Base-by-base conservation (phyloP, 2,113 vertebrate genomes). In the Gnathonemus longibarbis region DNA sequence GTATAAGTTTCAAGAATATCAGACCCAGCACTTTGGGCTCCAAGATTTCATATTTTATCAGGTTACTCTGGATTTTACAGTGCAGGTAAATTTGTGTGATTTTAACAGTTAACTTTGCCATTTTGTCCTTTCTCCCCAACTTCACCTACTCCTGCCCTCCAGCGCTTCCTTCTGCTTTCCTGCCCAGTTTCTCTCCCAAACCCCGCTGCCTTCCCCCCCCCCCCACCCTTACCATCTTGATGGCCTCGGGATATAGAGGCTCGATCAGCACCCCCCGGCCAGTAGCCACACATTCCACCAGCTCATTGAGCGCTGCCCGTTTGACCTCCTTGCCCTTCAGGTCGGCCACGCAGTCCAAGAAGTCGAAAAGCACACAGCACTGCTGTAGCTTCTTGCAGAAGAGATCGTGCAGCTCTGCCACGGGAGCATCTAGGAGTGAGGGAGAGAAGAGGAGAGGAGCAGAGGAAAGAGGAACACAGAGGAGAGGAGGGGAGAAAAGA, bases 281-380 rank as follows among this genome's bases (percentile, higher is more conserved):
- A 2, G 97, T 97, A 91, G 97, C 97, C 93, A 98, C 96, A 13
- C 97, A 97, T 92, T 98, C 97, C 94, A 98, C 97, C 94, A 98
- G 96, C 91, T 98, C 97, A 0, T 97, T 98, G 90, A 98, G 96
- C 0, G 97, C 97, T 0, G 97, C 97, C 21, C 97, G 96, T 93
- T 98, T 98, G 94, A 98, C 97, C 96, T 98, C 97, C 94, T 98
- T 98, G 87, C 97, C 97, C 94, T 98, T 98, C 88, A 98, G 96
- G 95, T 98, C 97, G 0, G 97, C 97, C 89, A 98, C 97, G 48
- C 97, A 98, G 95, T 98, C 97, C 95, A 98, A 94, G 94, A 98
- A 98, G 94, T 98, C 97, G 52, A 98, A 98, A 90, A 98, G 94
- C 92, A 98, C 96, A 86, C 97, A 97, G 90, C 97, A 98, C 93